Percentiles rank a stretch among this genome's conserved stretches.
These are phyloP conservation scores for Protophormia terraenovae DNA, from an alignment of 2,888 invertebrate genomes.

Conservation along the genomic window DNA sequence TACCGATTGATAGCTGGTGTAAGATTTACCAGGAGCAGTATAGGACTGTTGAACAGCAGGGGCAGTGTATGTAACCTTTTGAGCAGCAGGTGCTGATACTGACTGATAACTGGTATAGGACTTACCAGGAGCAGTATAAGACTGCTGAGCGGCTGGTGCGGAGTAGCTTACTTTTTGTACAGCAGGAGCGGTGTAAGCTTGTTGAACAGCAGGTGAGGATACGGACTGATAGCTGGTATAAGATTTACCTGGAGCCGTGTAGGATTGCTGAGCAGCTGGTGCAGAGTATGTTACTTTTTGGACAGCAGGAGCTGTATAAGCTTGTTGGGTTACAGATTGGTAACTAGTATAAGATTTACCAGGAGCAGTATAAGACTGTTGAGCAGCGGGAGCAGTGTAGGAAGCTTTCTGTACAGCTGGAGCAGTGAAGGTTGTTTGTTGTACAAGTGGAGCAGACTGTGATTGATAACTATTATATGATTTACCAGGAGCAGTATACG, in stretches of 20 bases:
- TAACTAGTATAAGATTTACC: constrained; percentile 61
- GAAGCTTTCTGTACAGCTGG: constrained; percentile 30
- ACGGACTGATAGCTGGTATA: constrained; percentile 59
- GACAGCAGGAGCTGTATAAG: constrained; percentile 35
- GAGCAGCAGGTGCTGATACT: constrained; percentile 30
- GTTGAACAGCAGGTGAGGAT: constrained; percentile 42
- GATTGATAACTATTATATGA: constrained; percentile 23
- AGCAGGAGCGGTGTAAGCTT: constrained; percentile 36
- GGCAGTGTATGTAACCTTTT: constrained; percentile 25
- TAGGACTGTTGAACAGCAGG: constrained; percentile 27
- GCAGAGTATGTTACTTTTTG: constrained; percentile 56
- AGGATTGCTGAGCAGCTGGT: constrained; percentile 27
- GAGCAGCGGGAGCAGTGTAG: constrained; percentile 38
- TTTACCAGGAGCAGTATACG: constrained; percentile 31
- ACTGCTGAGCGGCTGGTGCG: constrained; percentile 19
- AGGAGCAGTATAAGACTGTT: constrained; percentile 26
- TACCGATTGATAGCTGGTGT: constrained; percentile 50
- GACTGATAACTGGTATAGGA: constrained; percentile 54
- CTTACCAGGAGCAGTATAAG: constrained; percentile 39
- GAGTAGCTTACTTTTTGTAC: constrained; percentile 22
- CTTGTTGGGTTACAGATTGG: constrained; percentile 26
- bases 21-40: constrained; percentile 39
- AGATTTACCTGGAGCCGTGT: constrained; percentile 52
- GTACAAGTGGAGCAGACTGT: constrained; percentile 10
- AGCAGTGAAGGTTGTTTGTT: constrained; percentile 5